Evolutionary conservation across 2,797 vertebrate species (phyloP).

Genomic region (Gymnopithys bicolor): DNA sequence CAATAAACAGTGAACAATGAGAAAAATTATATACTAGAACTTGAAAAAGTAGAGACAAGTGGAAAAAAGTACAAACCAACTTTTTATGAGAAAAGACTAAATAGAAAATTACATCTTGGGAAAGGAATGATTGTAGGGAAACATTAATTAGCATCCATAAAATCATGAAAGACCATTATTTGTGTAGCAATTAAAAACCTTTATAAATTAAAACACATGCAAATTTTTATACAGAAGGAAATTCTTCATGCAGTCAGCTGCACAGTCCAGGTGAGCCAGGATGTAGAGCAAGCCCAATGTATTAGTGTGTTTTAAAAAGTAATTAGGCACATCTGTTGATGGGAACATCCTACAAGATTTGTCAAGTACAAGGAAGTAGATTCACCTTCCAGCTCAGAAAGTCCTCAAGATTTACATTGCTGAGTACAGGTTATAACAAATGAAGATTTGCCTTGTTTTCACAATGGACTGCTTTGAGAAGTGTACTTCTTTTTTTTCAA

Average conservation of each 20-base stretch:
- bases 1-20: neutral
- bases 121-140: neutral
- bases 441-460: neutral
- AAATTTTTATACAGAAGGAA: neutral
- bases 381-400: neutral
- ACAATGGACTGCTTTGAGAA: neutral
- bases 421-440: neutral
- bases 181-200: neutral
- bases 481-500: neutral
- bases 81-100: neutral
- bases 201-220: neutral
- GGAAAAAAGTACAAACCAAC: neutral
- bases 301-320: neutral
- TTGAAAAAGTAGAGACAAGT: neutral
- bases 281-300: neutral
- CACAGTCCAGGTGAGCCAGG: neutral
- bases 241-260: neutral
- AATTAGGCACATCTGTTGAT: neutral
- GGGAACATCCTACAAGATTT: neutral
- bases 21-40: neutral
- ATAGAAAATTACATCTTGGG: neutral
- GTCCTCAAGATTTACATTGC: neutral
- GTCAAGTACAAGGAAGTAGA: neutral
- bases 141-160: neutral
- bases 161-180: neutral